Percentiles rank a stretch among this genome's conserved stretches.
phyloP scores from a whole-genome alignment of 1,140 invertebrate genomes.

The Monochamus saltuarius region DNA sequence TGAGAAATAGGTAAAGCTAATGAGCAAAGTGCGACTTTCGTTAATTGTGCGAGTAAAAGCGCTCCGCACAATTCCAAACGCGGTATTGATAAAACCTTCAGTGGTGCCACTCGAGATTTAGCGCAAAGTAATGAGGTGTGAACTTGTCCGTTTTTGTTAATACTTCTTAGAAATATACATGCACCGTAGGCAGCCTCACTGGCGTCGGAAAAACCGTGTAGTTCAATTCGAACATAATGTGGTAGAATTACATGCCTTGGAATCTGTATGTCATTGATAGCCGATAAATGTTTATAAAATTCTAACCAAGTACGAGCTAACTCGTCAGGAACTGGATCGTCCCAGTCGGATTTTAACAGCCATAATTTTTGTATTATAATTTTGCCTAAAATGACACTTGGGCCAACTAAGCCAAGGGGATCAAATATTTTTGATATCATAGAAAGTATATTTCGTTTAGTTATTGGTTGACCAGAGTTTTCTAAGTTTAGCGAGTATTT shows the following conservation, averaged over 20 bases:
- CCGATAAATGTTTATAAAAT: slow-evolving; percentile 18
- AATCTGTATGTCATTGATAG: slow-evolving; percentile 16
- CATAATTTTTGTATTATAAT: slow-evolving; percentile 54
- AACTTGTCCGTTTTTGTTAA: slow-evolving; percentile 8
- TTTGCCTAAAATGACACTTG: slow-evolving; percentile 50
- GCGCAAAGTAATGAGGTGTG: slow-evolving; percentile 33
- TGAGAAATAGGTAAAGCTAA: slow-evolving; percentile 23
- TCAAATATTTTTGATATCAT: slow-evolving; percentile 45
- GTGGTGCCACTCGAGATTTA: slow-evolving; percentile 42
- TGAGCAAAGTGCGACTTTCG: slow-evolving; percentile 17
- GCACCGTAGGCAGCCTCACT: slow-evolving; percentile 42
- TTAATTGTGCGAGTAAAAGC: slow-evolving; percentile 26
- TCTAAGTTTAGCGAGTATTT: background rate
- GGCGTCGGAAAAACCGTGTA: slow-evolving; percentile 46
- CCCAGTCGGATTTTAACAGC: slow-evolving; percentile 30
- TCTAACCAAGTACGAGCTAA: slow-evolving; percentile 8
- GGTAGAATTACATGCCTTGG: slow-evolving; percentile 3
- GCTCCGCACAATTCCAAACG: slow-evolving; percentile 37
- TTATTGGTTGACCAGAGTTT: background rate
- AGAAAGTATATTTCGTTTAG: slow-evolving; percentile 30
- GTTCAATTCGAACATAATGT: slow-evolving; percentile 17
- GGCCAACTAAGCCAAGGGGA: slow-evolving; percentile 50
- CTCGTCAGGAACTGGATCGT: slow-evolving; percentile 20
- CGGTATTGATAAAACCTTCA: slow-evolving; percentile 42
- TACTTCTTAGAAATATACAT: slow-evolving; percentile 39